Evolutionary conservation across 2,888 invertebrate species (phyloP), one percentile per base, ranked within the genome.

Genomic region (Latrodectus hesperus): DNA sequence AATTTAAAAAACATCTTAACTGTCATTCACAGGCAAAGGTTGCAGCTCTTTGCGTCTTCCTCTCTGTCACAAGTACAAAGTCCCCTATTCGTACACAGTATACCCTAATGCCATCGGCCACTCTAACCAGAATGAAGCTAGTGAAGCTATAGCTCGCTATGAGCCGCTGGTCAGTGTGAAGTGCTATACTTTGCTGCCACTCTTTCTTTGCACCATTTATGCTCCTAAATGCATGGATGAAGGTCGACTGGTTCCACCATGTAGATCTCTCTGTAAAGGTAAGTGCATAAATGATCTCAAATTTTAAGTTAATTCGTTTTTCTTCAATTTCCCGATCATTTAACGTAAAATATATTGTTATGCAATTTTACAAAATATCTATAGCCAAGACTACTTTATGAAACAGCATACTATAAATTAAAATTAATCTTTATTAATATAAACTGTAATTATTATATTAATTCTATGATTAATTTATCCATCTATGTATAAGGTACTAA

Each of bases 161-260:
- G 90, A 90, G 52, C 89, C 90, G 11, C 81, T 90, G 26, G 78
- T 90, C 55, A 89, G 90, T 67, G 89, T 90, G 74, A 90, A 90
- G 80, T 90, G 90, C 73, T 90, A 90, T 68, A 71, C 88, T 17
- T 84, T 90, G 70, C 78, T 90, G 64, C 90, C 90, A 4, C 65
- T 90, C 49, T 90, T 90, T 76, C 88, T 90, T 10, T 90, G 90
- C 87, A 86, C 90, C 49, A 71, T 90, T 12, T 89, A 88, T 60
- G 90, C 90, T 2, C 90, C 90, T 14, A 90, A 90, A 52, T 90
- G 90, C 75, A 82, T 87, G 51, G 80, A 65, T 10, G 68, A 75
- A 12, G 89, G 84, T 5, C 26, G 70, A 11, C n/a, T 73, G 5
- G 86, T 90, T 4, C 89, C 89, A 11, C 90, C 90, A 3, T 90